Base-by-base conservation (phyloP, 1,140 invertebrate species). In the Hylaeus volcanicus region DNA sequence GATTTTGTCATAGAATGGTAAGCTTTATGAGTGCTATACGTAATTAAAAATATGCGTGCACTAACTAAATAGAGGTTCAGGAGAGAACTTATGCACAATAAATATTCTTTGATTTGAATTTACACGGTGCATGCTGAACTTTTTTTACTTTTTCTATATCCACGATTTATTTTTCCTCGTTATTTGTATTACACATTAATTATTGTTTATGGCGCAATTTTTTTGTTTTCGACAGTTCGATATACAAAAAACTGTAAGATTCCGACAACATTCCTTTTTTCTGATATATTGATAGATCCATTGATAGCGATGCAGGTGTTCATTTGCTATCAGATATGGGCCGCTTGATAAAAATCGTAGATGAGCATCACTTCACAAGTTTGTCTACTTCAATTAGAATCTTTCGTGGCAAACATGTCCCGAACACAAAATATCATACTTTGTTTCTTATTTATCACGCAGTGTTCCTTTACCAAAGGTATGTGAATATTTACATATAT, bases 1-100 rank as follows among this genome's bases (percentile, higher is more conserved):
- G 81, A 66, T 80, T 88, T 79, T 79, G 75, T 83, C 79, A 74
- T 79, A 63, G 53, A 43, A 1, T 14, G 14, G 12, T 63, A 73
- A 76, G 9, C 72, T 70, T 86, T 86, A 65, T 12, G 45, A 41
- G 2, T 56, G 63, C 53, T 58, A n/a, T 72, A 68, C 68, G 37
- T 79, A 60, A 60, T 37, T 66, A 41, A 51, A 43, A 60, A 6
- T 26, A 48, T 9, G 5, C 26, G 12, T 11, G 37, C 0, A 1
- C 1, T 9, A 45, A 41, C 26, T 43, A 53, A 26, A n/a, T 41
- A 26, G 5, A 63, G 26, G 2, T 26, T 26, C 26, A 26, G 26
- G 26, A 26, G 26, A 26, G 26, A 26, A 26, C 26, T 26, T 26
- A 26, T 26, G 26, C 26, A 26, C 26, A 26, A 26, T 26, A 26